Evolutionary conservation across 1,140 invertebrate species (phyloP), one percentile per base, ranked within the genome.

Genomic region (Berghia stephanieae): DNA sequence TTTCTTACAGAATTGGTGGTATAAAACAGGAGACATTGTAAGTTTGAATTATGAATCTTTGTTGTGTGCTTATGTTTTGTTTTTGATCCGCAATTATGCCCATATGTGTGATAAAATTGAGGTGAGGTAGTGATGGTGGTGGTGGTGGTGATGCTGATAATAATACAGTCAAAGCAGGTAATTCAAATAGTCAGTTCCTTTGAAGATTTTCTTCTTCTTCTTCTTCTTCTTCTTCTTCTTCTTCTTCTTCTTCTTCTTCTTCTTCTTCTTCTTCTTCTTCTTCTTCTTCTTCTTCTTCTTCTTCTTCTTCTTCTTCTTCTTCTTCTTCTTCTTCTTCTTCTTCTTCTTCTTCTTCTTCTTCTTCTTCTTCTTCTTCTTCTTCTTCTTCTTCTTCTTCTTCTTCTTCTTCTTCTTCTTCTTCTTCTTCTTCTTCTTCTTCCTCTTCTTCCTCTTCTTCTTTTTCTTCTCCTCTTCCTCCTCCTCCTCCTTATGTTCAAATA

Each of bases 1-100:
- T 78, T 66, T 42, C 66, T 83, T 84, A 43, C 80, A 86, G 86
- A 83, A 84, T 36, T 86, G 86, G 86, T 86, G 86, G 86, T 86
- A 86, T 74, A 83, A 79, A 78, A 80, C 57, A 21, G 84, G 83
- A 34, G 84, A 86, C 60, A 63, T 86, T 71, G 86, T 86, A 83
- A 82, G 84, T 40, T 68, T 0, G n/a, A 57, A 18, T 18, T 27
- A 27, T 27, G 27, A 52, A 42, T 44, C 8, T 38, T 10, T 52
- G 3, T 60, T 18, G 8, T 43, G 63, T 46, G 13, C 16, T 44
- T 42, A 31, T 63, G 31, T 34, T n/a, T 43, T 44, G 8, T 44
- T 6, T 18, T 46, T 10, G 38, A 8, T 63, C 34, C 49, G 10
- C 8, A 5, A 18, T 38, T 24, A 36, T 40, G 21, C 16, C 44